Evolutionary conservation across 2,888 invertebrate genomes (phyloP), one percentile per base, ranked within the genome.

Genomic region (Mesorhabditis spiculigera): DNA sequence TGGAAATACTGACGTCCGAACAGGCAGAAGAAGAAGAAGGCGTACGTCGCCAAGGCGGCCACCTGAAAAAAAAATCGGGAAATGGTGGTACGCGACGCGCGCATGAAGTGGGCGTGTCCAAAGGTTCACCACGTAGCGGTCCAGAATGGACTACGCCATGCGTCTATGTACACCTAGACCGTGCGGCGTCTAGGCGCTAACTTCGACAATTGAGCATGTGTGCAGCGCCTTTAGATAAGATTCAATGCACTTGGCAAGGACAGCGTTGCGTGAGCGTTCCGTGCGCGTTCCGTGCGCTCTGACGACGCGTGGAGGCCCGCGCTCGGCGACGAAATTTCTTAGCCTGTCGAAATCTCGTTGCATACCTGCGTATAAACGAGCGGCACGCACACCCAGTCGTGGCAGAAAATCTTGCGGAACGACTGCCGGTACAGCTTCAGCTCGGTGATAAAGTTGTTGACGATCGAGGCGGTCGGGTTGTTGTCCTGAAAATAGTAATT

Each of bases 21-120:
- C 42, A 87, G 77, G 69, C 85, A 83, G 66, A 87, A 84, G 4
- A 84, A 84, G 75, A 87, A 87, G 76, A 86, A 87, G n/a, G 84
- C 83, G 71, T 87, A 86, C 5, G 86, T 86, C 4, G 87, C 86
- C 63, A 87, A 75, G 0, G 87, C 86, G 5, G 86, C 86, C 10
- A 87, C 87, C 74, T 74, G 61, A 1, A 50, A 71, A 43, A 10
- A 13, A 63, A n/a, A 8, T 2, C 3, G 3, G 8, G 58, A 50
- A 50, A 13, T 50, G 58, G 58, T 2, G 28, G 28, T 28, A 28
- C 28, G 28, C 28, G 3, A 28, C 28, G 28, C 28, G 28, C 28
- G 28, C 28, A 28, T 28, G 28, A 28, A 28, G 28, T 3, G 28
- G 3, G 28, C 28, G 28, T 28, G 28, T 28, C 28, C 28, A 28